A percentile compares a stretch with the other conserved stretches of the same genome.
Evolutionary conservation across 2,113 vertebrate species (phyloP).

Genomic region (Macrotus californicus): DNA sequence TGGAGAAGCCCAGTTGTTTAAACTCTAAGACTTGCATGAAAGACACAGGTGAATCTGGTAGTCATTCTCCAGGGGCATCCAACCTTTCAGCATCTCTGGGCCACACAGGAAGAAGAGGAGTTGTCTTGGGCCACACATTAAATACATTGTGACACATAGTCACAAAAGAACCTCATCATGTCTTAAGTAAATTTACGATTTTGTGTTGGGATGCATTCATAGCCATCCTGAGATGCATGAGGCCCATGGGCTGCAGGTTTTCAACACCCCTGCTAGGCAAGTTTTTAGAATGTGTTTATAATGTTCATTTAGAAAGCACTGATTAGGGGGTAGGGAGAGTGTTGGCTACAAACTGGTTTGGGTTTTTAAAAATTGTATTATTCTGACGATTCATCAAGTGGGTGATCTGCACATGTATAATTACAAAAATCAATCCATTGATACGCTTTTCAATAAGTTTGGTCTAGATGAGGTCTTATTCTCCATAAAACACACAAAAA

Average conservation of each 20-base stretch:
- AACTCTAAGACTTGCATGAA: neutral
- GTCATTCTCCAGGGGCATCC: no score
- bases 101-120: no score
- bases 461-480: neutral
- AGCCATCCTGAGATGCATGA: no score
- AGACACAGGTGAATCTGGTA: neutral
- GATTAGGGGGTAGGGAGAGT: neutral
- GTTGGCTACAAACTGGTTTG: neutral
- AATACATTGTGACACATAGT: no score
- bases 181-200: no score
- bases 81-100: no score
- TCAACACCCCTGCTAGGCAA: no score
- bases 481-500: neutral
- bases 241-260: no score
- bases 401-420: neutral
- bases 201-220: no score
- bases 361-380: neutral
- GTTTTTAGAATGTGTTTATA: neutral
- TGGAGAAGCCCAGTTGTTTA: neutral
- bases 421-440: conserved; percentile 6
- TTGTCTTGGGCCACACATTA: no score
- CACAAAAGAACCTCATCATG: no score
- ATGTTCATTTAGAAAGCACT: neutral
- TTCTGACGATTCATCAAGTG: conserved; percentile 12
- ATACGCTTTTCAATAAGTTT: conserved; percentile 14